Percentiles rank a stretch among this genome's conserved stretches.
Evolutionary conservation across 2,797 vertebrate genomes (phyloP).

Genomic region (Phoxinus dragarum): DNA sequence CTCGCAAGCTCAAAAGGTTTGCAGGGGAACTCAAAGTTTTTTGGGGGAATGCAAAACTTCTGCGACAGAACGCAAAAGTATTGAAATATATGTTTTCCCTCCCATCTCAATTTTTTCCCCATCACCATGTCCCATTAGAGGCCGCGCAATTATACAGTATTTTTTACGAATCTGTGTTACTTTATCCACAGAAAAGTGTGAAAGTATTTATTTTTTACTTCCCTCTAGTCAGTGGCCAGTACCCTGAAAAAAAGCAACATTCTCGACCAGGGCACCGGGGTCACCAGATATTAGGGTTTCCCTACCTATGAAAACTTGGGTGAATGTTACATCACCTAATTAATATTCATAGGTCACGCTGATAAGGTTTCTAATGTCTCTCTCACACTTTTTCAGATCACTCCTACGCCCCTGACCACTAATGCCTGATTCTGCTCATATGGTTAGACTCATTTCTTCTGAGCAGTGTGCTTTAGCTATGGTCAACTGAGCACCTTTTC

Average conservation of each 20-base stretch:
- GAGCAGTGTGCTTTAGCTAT: background rate
- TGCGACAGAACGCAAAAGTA: no score
- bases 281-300: background rate
- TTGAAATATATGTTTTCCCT: no score
- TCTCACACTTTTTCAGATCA: background rate
- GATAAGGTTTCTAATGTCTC: conserved; percentile 8
- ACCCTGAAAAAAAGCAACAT: background rate
- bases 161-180: background rate
- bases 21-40: no score
- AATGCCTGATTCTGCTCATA: conserved; percentile 11
- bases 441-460: conserved; percentile 16
- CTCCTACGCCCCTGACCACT: background rate
- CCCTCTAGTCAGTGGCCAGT: background rate
- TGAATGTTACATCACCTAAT: conserved; percentile 2
- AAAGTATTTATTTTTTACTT: background rate
- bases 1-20: no score
- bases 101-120: no score
- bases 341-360: conserved; percentile 7
- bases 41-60: no score
- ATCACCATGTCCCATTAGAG: no score
- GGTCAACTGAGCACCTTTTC: conserved; percentile 29
- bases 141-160: background rate
- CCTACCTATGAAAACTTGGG: background rate
- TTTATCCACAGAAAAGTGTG: background rate
- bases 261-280: background rate